A percentile compares a stretch with the other conserved stretches of the same genome.
Evolutionary conservation across 2,113 vertebrate genomes (phyloP).

Genomic region (Holacanthus passer): DNA sequence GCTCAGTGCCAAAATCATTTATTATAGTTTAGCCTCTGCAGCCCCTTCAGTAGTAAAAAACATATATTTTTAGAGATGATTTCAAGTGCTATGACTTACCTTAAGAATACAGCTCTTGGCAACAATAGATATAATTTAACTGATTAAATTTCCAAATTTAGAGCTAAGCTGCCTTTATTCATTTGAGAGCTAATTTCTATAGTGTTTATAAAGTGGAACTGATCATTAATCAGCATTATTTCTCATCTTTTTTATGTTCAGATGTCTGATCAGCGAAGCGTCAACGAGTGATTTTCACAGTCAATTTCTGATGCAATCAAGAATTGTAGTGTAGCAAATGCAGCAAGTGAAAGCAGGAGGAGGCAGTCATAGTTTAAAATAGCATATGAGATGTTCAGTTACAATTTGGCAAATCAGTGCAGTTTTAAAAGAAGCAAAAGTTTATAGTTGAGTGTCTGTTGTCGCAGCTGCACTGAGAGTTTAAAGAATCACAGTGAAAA

Average conservation of each 20-base stretch:
- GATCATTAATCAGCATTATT: neutral
- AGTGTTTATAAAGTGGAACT: neutral
- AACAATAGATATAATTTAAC: neutral
- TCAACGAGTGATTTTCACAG: neutral
- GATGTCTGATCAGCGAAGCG: neutral
- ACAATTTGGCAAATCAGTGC: neutral
- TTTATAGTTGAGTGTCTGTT: neutral
- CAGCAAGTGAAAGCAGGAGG: too few species aligned
- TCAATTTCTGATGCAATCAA: neutral
- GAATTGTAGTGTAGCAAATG: too few species aligned
- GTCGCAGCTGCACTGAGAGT: neutral
- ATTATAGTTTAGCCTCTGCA: neutral
- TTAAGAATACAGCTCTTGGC: neutral
- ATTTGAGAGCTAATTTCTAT: neutral
- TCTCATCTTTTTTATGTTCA: neutral
- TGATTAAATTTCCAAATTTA: neutral
- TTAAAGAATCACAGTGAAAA: neutral
- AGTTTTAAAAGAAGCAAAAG: too few species aligned
- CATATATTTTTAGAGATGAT: neutral
- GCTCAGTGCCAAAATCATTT: neutral
- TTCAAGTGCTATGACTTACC: neutral
- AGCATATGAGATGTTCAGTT: too few species aligned
- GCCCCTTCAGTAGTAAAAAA: neutral
- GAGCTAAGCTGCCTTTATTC: neutral
- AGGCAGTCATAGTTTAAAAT: too few species aligned